Conservation (phyloP, 1,140 invertebrate genomes). For the Lordiphosa collinella region DNA sequence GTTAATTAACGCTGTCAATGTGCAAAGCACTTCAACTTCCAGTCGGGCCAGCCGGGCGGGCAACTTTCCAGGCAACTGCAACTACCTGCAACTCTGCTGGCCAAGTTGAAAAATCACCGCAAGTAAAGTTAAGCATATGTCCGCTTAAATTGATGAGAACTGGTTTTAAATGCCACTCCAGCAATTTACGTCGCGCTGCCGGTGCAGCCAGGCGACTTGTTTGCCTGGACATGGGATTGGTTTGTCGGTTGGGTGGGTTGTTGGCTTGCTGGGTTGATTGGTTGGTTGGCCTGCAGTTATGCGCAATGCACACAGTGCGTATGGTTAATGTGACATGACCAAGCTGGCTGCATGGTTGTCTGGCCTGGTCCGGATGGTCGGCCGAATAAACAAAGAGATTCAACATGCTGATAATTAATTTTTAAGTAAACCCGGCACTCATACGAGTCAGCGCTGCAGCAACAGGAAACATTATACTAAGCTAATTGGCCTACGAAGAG, state of each 20-base stretch:
- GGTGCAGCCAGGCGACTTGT: conserved; percentile 28
- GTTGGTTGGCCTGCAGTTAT: conserved; percentile 51
- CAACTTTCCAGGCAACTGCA: conserved; percentile 21
- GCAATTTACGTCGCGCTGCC: conserved; percentile 51
- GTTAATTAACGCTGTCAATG: conserved; percentile 78
- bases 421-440: conserved; percentile 58
- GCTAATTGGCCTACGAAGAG: no score
- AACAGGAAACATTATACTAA: conserved; percentile 10
- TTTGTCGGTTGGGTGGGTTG: conserved; percentile 29
- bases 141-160: conserved; percentile 69
- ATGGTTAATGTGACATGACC: conserved; percentile 70
- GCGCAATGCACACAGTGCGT: conserved; percentile 57
- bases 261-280: conserved; percentile 28
- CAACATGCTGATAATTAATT: conserved; percentile 61
- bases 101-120: conserved; percentile 71
- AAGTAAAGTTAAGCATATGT: conserved; percentile 75
- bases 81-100: conserved; percentile 51
- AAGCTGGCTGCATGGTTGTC: conserved; percentile 21
- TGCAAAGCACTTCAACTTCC: conserved; percentile 64
- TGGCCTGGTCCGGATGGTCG: background rate
- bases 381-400: conserved; percentile 45
- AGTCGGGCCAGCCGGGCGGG: conserved; percentile 2
- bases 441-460: conserved; percentile 22
- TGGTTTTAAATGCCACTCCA: conserved; percentile 67
- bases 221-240: conserved; percentile 41